Evolutionary conservation across 2,797 vertebrate species (phyloP), one percentile per base, ranked within the genome.

Genomic region (Fundulus diaphanus): DNA sequence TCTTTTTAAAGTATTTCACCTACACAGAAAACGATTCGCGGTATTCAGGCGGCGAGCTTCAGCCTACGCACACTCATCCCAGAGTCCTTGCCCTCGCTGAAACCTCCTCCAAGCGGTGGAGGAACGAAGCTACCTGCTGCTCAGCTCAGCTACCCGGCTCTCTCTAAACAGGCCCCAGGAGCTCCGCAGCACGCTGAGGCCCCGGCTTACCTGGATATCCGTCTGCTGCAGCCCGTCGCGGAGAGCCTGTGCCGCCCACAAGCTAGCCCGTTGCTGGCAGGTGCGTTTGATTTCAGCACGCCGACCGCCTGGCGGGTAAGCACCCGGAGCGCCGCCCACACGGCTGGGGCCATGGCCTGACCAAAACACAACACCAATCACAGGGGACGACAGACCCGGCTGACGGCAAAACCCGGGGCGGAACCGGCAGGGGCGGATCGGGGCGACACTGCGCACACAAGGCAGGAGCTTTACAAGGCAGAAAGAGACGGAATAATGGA

Each of bases 291-390:
- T 74, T 90, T 94, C 4, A 75, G 57, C 27, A 67, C 77, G 0
- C 84, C 9, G 0, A 67, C 79, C 33, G 86, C 87, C 56, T 83
- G 70, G 3, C 59, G 48, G 74, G 85, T 78, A 73, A 90, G 76
- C 78, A 70, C 68, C 73, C 89, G 88, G 0, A 95, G 91, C 84
- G 52, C 93, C 93, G 91, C 95, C 94, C 94, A 90, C 77, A 94
- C 24, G 1, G 33, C 67, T 85, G 93, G 88, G 90, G 78, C 93
- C 94, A 95, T 95, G 80, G 89, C 86, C 87, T 92, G 92, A 94
- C 85, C 66, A 9, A 54, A 67, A 44, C 40, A 74, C 31, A 61
- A 73, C 73, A 85, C 95, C 95, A 95, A 96, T 96, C 93, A 94
- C 72, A 72, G 24, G 63, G n/a, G 49, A 2, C 2, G 44, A 76